Evolutionary conservation across 2,797 vertebrate species (phyloP), one percentile per base, ranked within the genome.

Genomic region (Cottoperca gobio): DNA sequence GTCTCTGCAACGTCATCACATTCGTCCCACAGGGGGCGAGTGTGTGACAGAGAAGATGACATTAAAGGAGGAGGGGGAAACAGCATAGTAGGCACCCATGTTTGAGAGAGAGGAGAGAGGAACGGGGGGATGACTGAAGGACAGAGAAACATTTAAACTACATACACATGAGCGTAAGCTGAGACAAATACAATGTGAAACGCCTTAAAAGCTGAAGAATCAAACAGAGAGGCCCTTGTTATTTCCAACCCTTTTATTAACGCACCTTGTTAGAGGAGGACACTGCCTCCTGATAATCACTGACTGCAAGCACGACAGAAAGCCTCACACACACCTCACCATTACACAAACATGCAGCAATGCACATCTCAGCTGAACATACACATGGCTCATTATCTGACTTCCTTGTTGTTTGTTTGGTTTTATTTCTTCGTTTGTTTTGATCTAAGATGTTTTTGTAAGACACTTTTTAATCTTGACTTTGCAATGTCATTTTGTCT

Each of bases 1-100:
- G 68, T 64, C 58, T 69, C 54, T 42, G 64, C 46, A 71, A 61
- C 40, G n/a, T 76, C 72, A 74, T 76, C 74, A 82, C 64, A 83
- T 75, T 78, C 24, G 57, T 43, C 54, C 68, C 64, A 73, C 35
- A 43, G 60, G 39, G 42, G n/a, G 48, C 28, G 12, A 43, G 19
- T 40, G 48, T 2, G 14, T 48, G 67, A 69, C 13, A 24, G 40
- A 81, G 58, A 48, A 33, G 46, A 71, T 70, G 64, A 82, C 46
- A 53, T 23, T 46, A 50, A 45, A 48, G 2, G 39, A 39, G 9
- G 58, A 58, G n/a, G 21, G 8, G 26, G 31, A 37, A 65, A 46
- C 19, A 55, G n/a, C 40, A 50, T 8, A 31, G 39, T 21, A 45
- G 76, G 53, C 71, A 19, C 16, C 50, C 28, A 49, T 62, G 48